Conservation (phyloP, 1,140 invertebrate genomes). For the Bombus polaris region DNA sequence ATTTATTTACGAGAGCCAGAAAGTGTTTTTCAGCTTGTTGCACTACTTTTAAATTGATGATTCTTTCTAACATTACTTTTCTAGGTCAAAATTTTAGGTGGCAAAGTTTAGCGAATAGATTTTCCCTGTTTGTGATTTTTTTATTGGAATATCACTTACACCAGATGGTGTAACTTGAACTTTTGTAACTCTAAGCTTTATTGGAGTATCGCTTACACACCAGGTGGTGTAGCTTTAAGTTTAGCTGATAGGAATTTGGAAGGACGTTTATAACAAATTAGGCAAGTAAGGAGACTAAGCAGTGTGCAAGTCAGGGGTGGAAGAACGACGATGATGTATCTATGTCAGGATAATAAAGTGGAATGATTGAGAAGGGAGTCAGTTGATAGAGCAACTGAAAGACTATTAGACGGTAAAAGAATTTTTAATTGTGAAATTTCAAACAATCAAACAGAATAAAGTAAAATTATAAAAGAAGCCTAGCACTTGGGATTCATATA, state of each 20-base stretch:
- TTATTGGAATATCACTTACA: background rate
- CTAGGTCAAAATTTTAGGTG: background rate
- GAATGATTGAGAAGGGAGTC: background rate
- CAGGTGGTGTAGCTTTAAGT: background rate
- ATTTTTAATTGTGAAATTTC: background rate
- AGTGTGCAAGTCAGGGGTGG: background rate
- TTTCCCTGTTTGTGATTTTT: background rate
- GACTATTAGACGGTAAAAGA: too few species aligned
- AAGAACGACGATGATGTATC: background rate
- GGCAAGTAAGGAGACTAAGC: background rate
- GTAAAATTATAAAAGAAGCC: too few species aligned
- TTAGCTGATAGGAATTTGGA: background rate
- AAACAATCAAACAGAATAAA: too few species aligned
- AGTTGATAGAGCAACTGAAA: background rate
- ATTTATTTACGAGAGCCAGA: too few species aligned
- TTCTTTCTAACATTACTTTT: too few species aligned
- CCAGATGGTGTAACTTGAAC: background rate
- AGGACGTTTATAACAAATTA: background rate
- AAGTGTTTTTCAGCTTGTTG: too few species aligned
- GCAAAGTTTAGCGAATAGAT: background rate
- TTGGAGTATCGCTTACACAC: background rate
- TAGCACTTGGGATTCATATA: too few species aligned
- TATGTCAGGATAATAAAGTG: background rate
- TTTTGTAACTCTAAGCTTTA: background rate
- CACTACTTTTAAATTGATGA: too few species aligned